phyloP scores from a whole-genome alignment of 1,140 invertebrate genomes.

The Nymphalis io region DNA sequence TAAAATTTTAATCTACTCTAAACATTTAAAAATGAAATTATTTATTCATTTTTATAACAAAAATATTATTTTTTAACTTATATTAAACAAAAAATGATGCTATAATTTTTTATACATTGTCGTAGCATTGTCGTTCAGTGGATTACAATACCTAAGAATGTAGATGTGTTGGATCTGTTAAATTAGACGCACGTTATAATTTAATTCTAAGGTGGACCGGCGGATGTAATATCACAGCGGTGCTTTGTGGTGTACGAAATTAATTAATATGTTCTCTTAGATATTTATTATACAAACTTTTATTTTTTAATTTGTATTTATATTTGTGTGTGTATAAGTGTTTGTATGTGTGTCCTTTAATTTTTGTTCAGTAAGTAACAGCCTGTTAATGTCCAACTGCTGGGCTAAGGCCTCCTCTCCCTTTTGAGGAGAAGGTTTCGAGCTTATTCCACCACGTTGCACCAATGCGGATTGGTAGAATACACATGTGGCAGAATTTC shows the following conservation, averaged over 20 bases:
- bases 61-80: too few relatives aligned
- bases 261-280: neutral
- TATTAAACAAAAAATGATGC: too few relatives aligned
- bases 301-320: neutral
- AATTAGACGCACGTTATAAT: slow-evolving; percentile 14
- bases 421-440: too few relatives aligned
- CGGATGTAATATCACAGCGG: neutral
- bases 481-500: too few relatives aligned
- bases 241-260: slow-evolving; percentile 1
- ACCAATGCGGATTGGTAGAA: too few relatives aligned
- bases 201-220: slow-evolving; percentile 10
- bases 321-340: neutral
- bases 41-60: too few relatives aligned
- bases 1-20: too few relatives aligned
- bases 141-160: neutral
- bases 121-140: neutral
- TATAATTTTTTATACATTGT: neutral
- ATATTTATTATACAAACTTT: neutral
- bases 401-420: too few relatives aligned
- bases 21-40: too few relatives aligned
- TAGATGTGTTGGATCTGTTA: slow-evolving; percentile 8
- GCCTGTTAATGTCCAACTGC: too few relatives aligned
- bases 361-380: too few relatives aligned
- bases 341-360: neutral
- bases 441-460: too few relatives aligned